A percentile compares a stretch with the other conserved stretches of the same genome.
Evolutionary conservation across 2,888 invertebrate genomes (phyloP).

Genomic region (Caenorhabditis becei): DNA sequence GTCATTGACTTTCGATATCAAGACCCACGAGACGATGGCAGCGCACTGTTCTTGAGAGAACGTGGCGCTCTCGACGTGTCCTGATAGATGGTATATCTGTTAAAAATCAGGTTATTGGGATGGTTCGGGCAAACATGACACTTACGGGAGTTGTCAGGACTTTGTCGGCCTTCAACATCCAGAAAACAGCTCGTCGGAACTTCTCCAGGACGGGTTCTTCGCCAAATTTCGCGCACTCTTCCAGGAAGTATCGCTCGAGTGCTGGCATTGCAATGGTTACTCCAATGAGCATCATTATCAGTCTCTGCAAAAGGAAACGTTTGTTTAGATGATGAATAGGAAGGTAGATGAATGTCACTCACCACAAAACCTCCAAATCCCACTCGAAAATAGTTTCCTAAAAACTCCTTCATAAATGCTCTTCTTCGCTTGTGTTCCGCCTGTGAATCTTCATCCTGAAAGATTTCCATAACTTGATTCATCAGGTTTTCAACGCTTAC

Average conservation of each 20-base stretch:
- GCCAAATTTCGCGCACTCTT: not conserved
- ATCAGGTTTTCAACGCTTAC: no score
- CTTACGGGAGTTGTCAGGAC: slow-evolving; percentile 15
- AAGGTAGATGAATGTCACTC: no score
- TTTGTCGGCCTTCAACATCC: not conserved
- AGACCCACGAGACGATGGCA: slow-evolving; percentile 92
- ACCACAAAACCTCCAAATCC: no score
- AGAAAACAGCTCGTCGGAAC: not conserved
- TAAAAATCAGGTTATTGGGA: slow-evolving; percentile 5
- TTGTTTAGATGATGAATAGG: no score
- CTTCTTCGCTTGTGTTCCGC: no score
- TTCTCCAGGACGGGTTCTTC: not conserved
- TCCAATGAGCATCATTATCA: not conserved
- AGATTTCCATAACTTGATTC: no score
- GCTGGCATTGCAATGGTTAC: not conserved
- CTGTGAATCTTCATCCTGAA: no score
- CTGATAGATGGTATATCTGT: not conserved
- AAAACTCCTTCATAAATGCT: no score
- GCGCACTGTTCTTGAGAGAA: slow-evolving; percentile 88
- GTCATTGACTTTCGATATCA: slow-evolving; percentile 87
- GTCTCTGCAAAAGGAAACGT: not conserved
- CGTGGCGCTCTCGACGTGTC: slow-evolving; percentile 83
- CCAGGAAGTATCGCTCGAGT: not conserved
- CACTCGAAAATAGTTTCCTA: no score
- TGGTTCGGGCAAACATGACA: not conserved